Evolutionary conservation across 2,888 invertebrate genomes (phyloP).

Genomic region (Dasysyrphus albostriatus): DNA sequence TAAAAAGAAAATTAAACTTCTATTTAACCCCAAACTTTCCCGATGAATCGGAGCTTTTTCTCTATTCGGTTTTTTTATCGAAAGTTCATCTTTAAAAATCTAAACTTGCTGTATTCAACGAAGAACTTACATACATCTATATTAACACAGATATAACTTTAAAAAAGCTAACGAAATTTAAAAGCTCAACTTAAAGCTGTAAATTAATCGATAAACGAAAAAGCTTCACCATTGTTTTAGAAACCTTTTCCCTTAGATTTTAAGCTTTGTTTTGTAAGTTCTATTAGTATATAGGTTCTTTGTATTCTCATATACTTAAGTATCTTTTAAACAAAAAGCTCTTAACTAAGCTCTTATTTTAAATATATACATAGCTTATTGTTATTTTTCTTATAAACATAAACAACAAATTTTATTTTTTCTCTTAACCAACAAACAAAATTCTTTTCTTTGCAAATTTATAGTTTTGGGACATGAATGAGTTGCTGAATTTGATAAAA

Average conservation of each 20-base stretch:
- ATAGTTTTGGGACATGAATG: constrained; percentile 71
- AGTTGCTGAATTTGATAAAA: constrained; percentile 71
- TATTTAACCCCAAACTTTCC: constrained; percentile 4
- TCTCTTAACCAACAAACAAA: constrained; percentile 72
- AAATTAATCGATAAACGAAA: constrained; percentile 66
- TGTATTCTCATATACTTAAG: constrained; percentile 36
- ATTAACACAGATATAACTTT: constrained; percentile 3
- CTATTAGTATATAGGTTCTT: neutral
- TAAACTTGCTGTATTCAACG: constrained; percentile 13
- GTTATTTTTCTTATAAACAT: constrained; percentile 26
- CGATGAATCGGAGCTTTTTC: constrained; percentile 60
- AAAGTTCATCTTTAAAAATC: constrained; percentile 44
- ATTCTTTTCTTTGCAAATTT: constrained; percentile 76
- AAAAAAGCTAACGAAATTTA: neutral
- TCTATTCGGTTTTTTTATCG: constrained; percentile 53
- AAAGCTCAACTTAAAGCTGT: constrained; percentile 21
- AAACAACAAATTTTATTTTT: constrained; percentile 51
- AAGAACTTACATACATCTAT: constrained; percentile 1
- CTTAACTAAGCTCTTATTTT: constrained; percentile 12
- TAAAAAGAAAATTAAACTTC: neutral
- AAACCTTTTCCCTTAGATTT: constrained; percentile 39
- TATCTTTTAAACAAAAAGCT: constrained; percentile 36
- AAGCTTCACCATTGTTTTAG: constrained; percentile 48
- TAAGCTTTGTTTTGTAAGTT: constrained; percentile 47
- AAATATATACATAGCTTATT: constrained; percentile 24